Evolutionary conservation across 2,113 vertebrate species (phyloP).

Genomic region (Malurus melanocephalus): DNA sequence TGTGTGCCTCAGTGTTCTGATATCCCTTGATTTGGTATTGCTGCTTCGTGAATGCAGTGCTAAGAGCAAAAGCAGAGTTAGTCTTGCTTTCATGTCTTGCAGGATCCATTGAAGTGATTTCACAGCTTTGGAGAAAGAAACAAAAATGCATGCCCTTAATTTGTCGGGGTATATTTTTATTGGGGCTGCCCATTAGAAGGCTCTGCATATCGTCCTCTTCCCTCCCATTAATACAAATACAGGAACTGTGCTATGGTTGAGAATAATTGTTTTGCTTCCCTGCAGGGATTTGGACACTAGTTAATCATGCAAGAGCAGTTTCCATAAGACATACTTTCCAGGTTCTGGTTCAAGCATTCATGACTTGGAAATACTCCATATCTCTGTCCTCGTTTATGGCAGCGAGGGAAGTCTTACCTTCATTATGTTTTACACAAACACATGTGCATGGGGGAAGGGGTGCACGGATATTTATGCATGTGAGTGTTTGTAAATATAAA

Average conservation of each 20-base stretch:
- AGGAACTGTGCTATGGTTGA: not conserved
- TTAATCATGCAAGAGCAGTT: not conserved
- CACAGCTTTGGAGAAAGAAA: not conserved
- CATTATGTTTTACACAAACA: not conserved
- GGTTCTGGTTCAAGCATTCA: not conserved
- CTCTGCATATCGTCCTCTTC: not conserved
- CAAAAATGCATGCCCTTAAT: not conserved
- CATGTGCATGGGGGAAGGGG: not conserved
- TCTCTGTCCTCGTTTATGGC: not conserved
- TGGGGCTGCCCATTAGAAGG: not conserved
- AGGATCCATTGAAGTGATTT: not conserved
- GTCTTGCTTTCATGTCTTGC: not conserved
- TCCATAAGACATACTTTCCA: not conserved
- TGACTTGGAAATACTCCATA: not conserved
- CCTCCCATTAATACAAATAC: not conserved
- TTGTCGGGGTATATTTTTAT: not conserved
- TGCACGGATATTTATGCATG: not conserved
- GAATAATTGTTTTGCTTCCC: not conserved
- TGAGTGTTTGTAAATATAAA: not conserved
- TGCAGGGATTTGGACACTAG: not conserved
- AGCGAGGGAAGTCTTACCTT: not conserved
- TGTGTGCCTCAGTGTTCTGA: not conserved
- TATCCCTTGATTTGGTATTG: not conserved
- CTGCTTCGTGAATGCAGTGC: not conserved
- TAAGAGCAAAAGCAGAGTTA: not conserved